Percentiles rank a stretch among this genome's conserved stretches.
These are phyloP conservation scores for Cyphomyrmex costatus DNA, from an alignment of 1,140 invertebrate genomes.

Conservation along the genomic window DNA sequence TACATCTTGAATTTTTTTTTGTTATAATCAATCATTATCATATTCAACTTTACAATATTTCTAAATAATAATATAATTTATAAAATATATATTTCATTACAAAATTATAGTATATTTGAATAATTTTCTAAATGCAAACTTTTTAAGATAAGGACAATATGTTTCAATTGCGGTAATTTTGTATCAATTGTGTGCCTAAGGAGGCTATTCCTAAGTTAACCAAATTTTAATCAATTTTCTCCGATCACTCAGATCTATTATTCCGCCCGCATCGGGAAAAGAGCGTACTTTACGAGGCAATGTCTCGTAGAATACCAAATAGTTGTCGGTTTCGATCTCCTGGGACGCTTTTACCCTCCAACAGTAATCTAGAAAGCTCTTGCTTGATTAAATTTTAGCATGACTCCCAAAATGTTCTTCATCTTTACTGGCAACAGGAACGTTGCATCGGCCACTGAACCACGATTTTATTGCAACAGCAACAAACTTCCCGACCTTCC, in stretches of 20 bases:
- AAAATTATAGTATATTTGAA: background rate
- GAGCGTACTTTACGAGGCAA: constrained; percentile 36
- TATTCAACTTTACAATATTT: background rate
- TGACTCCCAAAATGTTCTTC: constrained; percentile 29
- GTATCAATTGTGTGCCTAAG: background rate
- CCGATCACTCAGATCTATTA: constrained; percentile 21
- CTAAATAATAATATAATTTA: constrained; percentile 6
- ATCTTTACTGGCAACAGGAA: background rate
- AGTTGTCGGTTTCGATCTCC: constrained; percentile 19
- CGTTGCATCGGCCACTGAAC: constrained; percentile 13
- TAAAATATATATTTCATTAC: background rate
- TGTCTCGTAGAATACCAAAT: constrained; percentile 39
- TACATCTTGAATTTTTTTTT: background rate
- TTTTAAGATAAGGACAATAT: background rate
- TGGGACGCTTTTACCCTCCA: constrained; percentile 17
- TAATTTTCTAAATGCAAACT: background rate
- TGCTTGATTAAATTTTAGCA: constrained; percentile 53
- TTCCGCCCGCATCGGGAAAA: background rate
- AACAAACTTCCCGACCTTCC: background rate
- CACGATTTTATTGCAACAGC: constrained; percentile 26
- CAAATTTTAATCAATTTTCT: constrained; percentile 38
- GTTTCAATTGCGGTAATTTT: background rate
- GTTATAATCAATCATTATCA: background rate
- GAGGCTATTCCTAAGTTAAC: background rate
- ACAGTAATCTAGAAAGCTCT: constrained; percentile 14